Percentiles rank a stretch among this genome's conserved stretches.
Evolutionary conservation across 2,113 vertebrate genomes (phyloP).

Genomic region (Serranochromis macrocephalus): DNA sequence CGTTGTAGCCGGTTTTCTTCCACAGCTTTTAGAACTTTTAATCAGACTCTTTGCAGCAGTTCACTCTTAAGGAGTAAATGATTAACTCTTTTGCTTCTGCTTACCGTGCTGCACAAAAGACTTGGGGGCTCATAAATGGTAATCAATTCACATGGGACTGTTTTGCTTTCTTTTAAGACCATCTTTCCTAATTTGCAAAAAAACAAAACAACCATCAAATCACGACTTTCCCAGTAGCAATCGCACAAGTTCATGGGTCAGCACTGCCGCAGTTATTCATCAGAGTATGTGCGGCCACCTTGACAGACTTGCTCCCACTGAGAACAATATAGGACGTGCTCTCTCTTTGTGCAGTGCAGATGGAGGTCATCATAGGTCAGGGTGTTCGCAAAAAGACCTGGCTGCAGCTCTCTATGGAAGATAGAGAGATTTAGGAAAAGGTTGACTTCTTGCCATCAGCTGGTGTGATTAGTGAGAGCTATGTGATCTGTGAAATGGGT

Average conservation of each 20-base stretch:
- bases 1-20: background rate
- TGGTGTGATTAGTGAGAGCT: background rate
- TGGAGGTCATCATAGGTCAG: slow-evolving; percentile 3
- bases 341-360: background rate
- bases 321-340: slow-evolving; percentile 8
- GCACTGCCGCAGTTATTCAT: background rate
- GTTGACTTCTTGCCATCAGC: background rate
- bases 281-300: slow-evolving; percentile 3
- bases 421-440: background rate
- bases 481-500: background rate
- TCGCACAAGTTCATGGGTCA: slow-evolving; percentile 14
- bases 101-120: background rate
- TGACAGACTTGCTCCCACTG: background rate
- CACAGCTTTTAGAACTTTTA: background rate
- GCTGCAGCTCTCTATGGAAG: background rate
- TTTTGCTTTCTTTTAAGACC: background rate
- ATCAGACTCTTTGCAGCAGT: background rate
- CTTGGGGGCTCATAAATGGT: background rate
- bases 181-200: background rate
- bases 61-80: slow-evolving; percentile 38
- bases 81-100: slow-evolving; percentile 40
- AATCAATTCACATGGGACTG: background rate
- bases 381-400: background rate
- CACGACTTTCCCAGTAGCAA: background rate
- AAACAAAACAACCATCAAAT: background rate